Evolutionary conservation across 2,888 invertebrate genomes (phyloP).

Genomic region (Hydropsyche betteni): DNA sequence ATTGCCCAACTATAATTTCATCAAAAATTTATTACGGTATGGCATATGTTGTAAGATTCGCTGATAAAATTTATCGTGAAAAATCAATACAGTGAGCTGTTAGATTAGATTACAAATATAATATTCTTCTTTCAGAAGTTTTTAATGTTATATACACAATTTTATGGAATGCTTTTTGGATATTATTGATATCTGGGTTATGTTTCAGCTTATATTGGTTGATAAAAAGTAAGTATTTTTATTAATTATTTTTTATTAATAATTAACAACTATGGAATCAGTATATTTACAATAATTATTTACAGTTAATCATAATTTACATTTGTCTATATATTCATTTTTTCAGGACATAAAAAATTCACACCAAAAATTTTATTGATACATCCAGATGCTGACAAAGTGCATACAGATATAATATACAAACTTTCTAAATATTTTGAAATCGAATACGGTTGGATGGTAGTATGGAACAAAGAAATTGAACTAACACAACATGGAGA

Average conservation of each 20-base stretch:
- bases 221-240: constrained; percentile 43
- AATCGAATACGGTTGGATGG: constrained; percentile 42
- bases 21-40: constrained; percentile 44
- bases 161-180: constrained; percentile 43
- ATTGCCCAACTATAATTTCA: constrained; percentile 33
- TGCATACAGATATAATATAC: constrained; percentile 40
- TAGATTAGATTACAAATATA: background rate
- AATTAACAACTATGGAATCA: background rate
- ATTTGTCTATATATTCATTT: background rate
- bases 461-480: constrained; percentile 46
- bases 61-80: background rate
- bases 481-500: constrained; percentile 44
- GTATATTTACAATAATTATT: too few relatives aligned
- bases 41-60: background rate
- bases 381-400: constrained; percentile 43
- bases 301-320: background rate
- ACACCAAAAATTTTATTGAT: constrained; percentile 46
- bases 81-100: background rate
- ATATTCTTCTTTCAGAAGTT: background rate
- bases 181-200: constrained; percentile 35
- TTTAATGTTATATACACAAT: constrained; percentile 43
- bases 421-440: constrained; percentile 42
- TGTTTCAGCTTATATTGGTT: constrained; percentile 37
- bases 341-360: constrained; percentile 42
- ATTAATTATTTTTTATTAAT: constrained; percentile 3